Conservation (phyloP, 2,797 vertebrate genomes). For the Urophycis tenuis region DNA sequence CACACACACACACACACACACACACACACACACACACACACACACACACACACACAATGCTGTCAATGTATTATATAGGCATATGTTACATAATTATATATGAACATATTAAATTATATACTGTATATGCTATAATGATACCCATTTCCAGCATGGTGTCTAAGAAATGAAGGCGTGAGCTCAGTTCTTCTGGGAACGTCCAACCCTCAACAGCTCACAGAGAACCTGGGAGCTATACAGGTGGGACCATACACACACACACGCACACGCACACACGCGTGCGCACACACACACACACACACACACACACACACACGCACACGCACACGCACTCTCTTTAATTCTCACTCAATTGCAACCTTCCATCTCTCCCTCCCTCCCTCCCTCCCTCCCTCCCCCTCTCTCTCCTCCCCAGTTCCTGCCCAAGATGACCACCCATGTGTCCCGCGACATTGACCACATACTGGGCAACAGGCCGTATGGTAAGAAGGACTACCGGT, state of each 20-base stretch:
- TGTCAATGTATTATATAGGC: background rate
- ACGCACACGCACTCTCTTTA: background rate
- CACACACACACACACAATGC: background rate
- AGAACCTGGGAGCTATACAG: conserved; percentile 98
- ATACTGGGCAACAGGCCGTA: conserved; percentile 94
- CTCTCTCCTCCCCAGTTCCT: conserved; percentile 75
- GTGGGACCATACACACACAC: conserved; percentile 55
- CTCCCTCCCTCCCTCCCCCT: conserved; percentile 1
- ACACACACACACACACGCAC: conserved; percentile 11
- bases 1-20: background rate
- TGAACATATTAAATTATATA: background rate
- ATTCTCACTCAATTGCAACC: background rate
- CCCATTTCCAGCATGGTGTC: conserved; percentile 83
- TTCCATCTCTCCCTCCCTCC: background rate
- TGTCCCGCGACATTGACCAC: conserved; percentile 92
- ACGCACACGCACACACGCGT: conserved; percentile 8
- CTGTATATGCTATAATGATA: background rate
- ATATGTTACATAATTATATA: background rate
- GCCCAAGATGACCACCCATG: conserved; percentile 96
- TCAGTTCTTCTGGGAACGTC: conserved; percentile 95
- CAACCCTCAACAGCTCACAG: conserved; percentile 92
- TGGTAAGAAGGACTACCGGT: conserved; percentile 96
- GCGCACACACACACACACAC: background rate
- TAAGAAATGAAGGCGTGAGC: conserved; percentile 96
- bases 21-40: background rate